Percentiles rank a stretch among this genome's conserved stretches.
phyloP scores from a whole-genome alignment of 2,113 vertebrate species.

The Zosterops pallidus region DNA sequence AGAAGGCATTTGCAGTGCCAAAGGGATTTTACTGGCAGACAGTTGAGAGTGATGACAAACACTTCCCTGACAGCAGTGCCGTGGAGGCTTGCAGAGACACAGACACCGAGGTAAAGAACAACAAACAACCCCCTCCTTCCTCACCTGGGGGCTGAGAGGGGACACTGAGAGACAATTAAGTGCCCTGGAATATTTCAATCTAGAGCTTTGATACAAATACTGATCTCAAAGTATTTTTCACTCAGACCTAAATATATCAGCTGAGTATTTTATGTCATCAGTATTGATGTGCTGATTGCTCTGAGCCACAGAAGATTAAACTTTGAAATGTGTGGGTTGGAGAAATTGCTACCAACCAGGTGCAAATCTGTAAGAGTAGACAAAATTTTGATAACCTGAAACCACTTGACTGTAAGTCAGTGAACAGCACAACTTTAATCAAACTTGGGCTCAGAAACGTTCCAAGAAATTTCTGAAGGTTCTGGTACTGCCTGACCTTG shows the following conservation, averaged over 20 bases:
- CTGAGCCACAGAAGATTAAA: conserved; percentile 7
- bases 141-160: neutral
- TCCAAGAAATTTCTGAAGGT: neutral
- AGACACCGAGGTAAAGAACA: conserved; percentile 69
- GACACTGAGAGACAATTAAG: neutral
- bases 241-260: conserved; percentile 5
- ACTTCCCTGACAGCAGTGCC: conserved; percentile 56
- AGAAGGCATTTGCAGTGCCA: conserved; percentile 62
- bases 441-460: neutral
- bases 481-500: neutral
- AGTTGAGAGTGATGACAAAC: conserved; percentile 67
- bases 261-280: neutral
- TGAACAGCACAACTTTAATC: neutral
- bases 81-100: conserved; percentile 14
- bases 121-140: neutral
- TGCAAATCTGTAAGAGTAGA: neutral
- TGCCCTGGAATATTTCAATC: neutral
- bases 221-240: neutral
- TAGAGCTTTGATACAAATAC: neutral
- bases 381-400: neutral
- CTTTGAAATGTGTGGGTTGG: neutral
- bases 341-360: conserved; percentile 10
- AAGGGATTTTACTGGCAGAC: conserved; percentile 79
- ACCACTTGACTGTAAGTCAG: neutral
- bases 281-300: conserved; percentile 12